phyloP scores from a whole-genome alignment of 2,888 invertebrate genomes.

The Macrophya annulata region DNA sequence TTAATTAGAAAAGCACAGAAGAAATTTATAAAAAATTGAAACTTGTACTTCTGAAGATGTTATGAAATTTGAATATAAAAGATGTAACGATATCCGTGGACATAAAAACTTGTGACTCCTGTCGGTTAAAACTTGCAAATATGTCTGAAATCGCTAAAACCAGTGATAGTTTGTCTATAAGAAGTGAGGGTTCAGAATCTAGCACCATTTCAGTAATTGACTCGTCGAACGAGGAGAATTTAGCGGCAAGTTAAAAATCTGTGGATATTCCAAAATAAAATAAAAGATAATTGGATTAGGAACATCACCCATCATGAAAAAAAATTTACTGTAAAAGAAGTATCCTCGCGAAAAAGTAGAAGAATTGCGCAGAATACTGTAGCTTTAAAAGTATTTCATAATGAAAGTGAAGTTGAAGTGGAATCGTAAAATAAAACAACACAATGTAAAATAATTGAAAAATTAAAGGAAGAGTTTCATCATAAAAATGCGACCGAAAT shows the following conservation, averaged over 20 bases:
- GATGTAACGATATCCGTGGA: no score
- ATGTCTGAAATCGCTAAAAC: conserved; percentile 7
- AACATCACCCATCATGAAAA: conserved; percentile 27
- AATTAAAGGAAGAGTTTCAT: conserved; percentile 36
- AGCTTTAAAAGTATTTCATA: conserved; percentile 27
- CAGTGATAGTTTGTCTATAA: conserved; percentile 25
- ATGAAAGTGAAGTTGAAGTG: not conserved
- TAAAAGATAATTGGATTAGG: conserved; percentile 3
- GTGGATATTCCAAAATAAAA: conserved; percentile 20
- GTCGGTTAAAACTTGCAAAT: conserved; percentile 28
- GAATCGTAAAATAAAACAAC: conserved; percentile 26
- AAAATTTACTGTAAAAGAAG: conserved; percentile 4
- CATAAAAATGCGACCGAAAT: not conserved
- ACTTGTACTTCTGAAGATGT: conserved; percentile 27
- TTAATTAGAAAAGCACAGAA: conserved; percentile 27
- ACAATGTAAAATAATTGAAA: conserved; percentile 25
- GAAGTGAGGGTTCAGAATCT: conserved; percentile 15
- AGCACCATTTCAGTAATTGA: conserved; percentile 28
- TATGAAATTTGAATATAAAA: no score
- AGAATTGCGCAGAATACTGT: conserved; percentile 37
- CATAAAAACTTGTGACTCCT: conserved; percentile 33
- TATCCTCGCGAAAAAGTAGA: conserved; percentile 10
- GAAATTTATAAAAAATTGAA: conserved; percentile 10
- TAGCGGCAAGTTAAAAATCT: not conserved
- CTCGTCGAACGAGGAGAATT: conserved; percentile 22